Evolutionary conservation across 2,888 invertebrate species (phyloP).

Genomic region (Pachycephus smyrnensis): DNA sequence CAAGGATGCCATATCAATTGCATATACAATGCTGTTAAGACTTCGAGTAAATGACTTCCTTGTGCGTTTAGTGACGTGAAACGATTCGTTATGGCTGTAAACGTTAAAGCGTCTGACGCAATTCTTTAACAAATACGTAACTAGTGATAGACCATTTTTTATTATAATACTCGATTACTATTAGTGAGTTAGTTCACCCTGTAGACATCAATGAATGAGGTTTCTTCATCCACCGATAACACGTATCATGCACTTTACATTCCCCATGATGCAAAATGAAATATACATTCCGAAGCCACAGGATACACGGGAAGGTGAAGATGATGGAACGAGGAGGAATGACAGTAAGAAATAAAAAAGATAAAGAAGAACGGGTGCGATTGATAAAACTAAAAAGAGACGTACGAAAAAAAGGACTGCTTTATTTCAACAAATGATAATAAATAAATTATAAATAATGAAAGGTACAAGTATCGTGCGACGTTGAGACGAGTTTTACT

Average conservation of each 20-base stretch:
- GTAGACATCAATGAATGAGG: background rate
- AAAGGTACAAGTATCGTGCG: constrained; percentile 9
- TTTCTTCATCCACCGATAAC: background rate
- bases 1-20: background rate
- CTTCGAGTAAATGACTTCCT: background rate
- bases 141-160: background rate
- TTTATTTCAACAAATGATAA: constrained; percentile 18
- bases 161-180: background rate
- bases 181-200: background rate
- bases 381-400: constrained; percentile 20
- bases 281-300: background rate
- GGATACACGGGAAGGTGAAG: background rate
- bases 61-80: background rate
- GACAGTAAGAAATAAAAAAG: constrained; percentile 6
- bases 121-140: background rate
- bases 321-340: background rate
- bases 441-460: constrained; percentile 23
- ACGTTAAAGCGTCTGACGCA: background rate
- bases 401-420: constrained; percentile 18
- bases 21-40: background rate
- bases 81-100: background rate
- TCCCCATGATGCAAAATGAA: background rate
- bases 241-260: background rate
- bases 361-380: constrained; percentile 23
- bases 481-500: background rate